Conservation (phyloP, 2,113 vertebrate genomes). For the Calyptommatus sinebrachiatus region DNA sequence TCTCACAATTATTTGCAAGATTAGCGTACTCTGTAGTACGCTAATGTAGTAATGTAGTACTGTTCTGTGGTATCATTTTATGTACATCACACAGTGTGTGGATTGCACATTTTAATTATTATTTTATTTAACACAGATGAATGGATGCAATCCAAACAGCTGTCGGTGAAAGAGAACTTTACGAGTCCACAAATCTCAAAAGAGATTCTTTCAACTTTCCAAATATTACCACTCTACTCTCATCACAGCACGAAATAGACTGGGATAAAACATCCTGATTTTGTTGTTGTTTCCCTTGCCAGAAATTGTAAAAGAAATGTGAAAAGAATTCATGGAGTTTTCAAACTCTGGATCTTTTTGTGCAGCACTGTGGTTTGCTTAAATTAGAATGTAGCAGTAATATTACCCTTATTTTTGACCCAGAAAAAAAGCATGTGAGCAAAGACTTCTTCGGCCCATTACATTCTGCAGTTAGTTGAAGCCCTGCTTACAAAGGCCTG, state of each 20-base stretch:
- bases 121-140: background rate
- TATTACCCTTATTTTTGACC: no score
- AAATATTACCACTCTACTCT: no score
- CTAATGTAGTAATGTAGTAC: background rate
- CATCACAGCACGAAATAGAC: background rate
- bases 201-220: no score
- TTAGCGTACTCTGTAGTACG: no score
- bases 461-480: background rate
- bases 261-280: background rate
- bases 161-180: no score
- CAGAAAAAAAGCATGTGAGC: background rate
- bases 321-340: background rate
- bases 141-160: background rate
- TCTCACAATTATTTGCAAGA: background rate
- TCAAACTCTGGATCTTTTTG: background rate
- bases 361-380: background rate
- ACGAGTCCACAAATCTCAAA: background rate
- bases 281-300: background rate
- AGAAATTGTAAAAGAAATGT: background rate
- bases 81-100: background rate
- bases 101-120: background rate
- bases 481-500: background rate
- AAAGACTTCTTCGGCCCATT: background rate
- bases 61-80: background rate
- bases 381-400: no score